Percentiles rank a stretch among this genome's conserved stretches.
Evolutionary conservation across 2,888 invertebrate species (phyloP).

Genomic region (Parnassius apollo): DNA sequence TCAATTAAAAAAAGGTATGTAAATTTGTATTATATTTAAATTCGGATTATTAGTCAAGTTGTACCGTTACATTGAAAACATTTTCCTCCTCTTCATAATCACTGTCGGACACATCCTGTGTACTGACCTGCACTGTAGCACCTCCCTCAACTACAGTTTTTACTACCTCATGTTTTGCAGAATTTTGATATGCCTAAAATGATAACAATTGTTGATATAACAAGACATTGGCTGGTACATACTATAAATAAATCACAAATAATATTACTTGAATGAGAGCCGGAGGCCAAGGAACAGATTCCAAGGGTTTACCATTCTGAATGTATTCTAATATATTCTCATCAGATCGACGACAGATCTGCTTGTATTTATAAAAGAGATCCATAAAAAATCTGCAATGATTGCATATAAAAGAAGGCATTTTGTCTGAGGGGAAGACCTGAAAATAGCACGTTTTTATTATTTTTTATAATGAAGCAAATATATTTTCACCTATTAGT

Average conservation of each 20-base stretch:
- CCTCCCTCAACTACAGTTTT: constrained; percentile 62
- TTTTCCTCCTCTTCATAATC: constrained; percentile 62
- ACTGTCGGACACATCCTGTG: constrained; percentile 59
- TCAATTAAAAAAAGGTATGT: too few relatives aligned
- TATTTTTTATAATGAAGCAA: background rate
- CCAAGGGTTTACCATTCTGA: constrained; percentile 82
- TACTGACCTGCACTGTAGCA: constrained; percentile 63
- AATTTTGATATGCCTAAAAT: constrained; percentile 34
- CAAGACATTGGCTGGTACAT: background rate
- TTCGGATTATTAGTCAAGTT: constrained; percentile 1
- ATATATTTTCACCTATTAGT: background rate
- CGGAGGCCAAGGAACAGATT: constrained; percentile 72
- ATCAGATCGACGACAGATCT: constrained; percentile 88
- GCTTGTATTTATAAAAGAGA: constrained; percentile 87
- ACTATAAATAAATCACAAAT: background rate
- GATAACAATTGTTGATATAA: constrained; percentile 1
- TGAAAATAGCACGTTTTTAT: constrained; percentile 40
- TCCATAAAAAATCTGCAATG: constrained; percentile 85
- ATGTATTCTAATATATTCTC: constrained; percentile 85
- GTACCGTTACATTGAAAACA: constrained; percentile 68
- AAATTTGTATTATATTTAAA: too few relatives aligned
- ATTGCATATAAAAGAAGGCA: constrained; percentile 87
- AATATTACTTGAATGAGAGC: constrained; percentile 62
- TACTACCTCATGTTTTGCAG: constrained; percentile 42
- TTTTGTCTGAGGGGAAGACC: constrained; percentile 85